Conservation (phyloP, 2,113 vertebrate genomes). For the Salvelinus sp. region DNA sequence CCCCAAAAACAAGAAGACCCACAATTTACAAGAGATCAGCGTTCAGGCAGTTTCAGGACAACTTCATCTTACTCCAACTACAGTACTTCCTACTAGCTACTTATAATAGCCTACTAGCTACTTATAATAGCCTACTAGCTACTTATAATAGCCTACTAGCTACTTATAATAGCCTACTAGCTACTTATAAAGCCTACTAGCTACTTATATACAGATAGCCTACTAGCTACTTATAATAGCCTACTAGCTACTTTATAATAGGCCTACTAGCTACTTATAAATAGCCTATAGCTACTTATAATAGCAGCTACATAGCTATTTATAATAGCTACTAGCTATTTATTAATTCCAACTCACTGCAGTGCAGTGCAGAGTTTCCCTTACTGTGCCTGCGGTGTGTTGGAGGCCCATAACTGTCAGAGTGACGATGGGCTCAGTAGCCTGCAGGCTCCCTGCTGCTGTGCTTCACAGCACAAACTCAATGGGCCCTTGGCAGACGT, state of each 20-base stretch:
- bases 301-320: no score
- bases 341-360: slow-evolving; percentile 58
- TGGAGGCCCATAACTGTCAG: no score
- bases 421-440: no score
- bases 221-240: slow-evolving; percentile 46
- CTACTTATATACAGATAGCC: slow-evolving; percentile 42
- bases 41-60: no score
- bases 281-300: no score
- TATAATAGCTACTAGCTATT: slow-evolving; percentile 14
- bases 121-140: slow-evolving; percentile 44
- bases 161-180: slow-evolving; percentile 45
- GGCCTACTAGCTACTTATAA: no score
- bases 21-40: no score
- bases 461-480: slow-evolving; percentile 49
- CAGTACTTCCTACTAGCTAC: no score
- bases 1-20: no score
- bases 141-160: background rate
- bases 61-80: no score
- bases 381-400: no score
- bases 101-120: background rate
- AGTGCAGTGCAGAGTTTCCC: background rate
- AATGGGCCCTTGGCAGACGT: slow-evolving; percentile 50
- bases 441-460: slow-evolving; percentile 18
- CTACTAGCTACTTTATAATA: no score
- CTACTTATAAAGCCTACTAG: background rate